Evolutionary conservation across 2,888 invertebrate species (phyloP), one percentile per base, ranked within the genome.

Genomic region (Dynastes tityus): DNA sequence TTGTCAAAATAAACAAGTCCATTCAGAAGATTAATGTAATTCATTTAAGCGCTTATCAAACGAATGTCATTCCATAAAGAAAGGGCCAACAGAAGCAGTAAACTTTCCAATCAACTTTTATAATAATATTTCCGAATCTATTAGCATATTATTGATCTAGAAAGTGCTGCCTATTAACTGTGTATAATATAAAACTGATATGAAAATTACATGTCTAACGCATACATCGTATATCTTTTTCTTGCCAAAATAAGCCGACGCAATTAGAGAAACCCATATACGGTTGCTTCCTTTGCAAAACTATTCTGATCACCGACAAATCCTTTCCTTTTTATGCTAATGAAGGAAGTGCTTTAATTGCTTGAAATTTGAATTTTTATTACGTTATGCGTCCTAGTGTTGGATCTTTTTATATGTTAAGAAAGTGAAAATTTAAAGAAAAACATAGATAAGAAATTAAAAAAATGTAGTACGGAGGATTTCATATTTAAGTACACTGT

Each of bases 291-390:
- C 65, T 67, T 58, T 67, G 65, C 49, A 58, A 53, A 45, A 67
- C 22, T 37, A 45, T 49, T 40, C 40, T 67, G 45, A 67, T 40
- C 22, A 67, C 22, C 55, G 22, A 9, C 55, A 58, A 45, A 67
- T 40, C 65, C 65, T 67, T 67, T 67, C 45, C 65, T 58, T 58
- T 29, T 32, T 67, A 45, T 67, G 22, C 22, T 45, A 67, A 67
- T 67, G 22, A 67, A 67, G 65, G 65, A 67, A 67, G 22, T 67
- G 22, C n/a, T 40, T 67, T 49, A 45, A 67, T 22, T 45, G 65
- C 16, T 16, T 67, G 0, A 67, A 67, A 67, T 67, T 67, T 67
- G 22, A 45, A 67, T 67, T 67, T 67, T 67, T 67, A 64, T 64
- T 64, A 64, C 64, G 6, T 11, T 64, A 13, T 64, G 5, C 27